Evolutionary conservation across 2,797 vertebrate species (phyloP).

Genomic region (Siniperca undulata): DNA sequence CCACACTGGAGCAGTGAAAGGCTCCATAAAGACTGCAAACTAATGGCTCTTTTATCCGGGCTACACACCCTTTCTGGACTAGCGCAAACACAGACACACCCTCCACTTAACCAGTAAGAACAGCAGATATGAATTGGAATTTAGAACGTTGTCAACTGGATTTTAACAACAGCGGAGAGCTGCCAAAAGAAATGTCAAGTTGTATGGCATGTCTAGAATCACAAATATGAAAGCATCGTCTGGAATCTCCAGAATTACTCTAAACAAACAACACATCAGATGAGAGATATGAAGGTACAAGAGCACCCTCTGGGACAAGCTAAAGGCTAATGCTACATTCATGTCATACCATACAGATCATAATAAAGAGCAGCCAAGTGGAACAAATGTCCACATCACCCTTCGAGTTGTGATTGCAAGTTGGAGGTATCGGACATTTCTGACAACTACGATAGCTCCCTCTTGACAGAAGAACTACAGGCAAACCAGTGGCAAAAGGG

Average conservation of each 20-base stretch:
- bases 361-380: not conserved
- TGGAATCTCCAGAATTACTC: conserved; percentile 28
- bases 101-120: conserved; percentile 46
- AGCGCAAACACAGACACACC: conserved; percentile 77
- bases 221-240: conserved; percentile 20
- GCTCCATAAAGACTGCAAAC: conserved; percentile 69
- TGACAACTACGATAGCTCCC: not conserved
- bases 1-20: conserved; percentile 66
- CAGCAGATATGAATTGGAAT: conserved; percentile 48
- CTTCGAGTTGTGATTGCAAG: not conserved
- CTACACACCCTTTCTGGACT: conserved; percentile 60
- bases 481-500: not conserved
- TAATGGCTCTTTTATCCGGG: conserved; percentile 76
- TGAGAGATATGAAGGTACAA: not conserved
- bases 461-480: not conserved
- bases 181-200: conserved; percentile 10
- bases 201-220: conserved; percentile 11
- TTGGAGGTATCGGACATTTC: not conserved
- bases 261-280: not conserved
- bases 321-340: conserved; percentile 10
- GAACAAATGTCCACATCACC: not conserved
- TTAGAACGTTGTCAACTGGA: conserved; percentile 33
- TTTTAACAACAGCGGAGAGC: conserved; percentile 10
- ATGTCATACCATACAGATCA: not conserved
- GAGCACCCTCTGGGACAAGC: not conserved